phyloP scores from a whole-genome alignment of 2,888 invertebrate species.

The Troglohyphantes excavatus region DNA sequence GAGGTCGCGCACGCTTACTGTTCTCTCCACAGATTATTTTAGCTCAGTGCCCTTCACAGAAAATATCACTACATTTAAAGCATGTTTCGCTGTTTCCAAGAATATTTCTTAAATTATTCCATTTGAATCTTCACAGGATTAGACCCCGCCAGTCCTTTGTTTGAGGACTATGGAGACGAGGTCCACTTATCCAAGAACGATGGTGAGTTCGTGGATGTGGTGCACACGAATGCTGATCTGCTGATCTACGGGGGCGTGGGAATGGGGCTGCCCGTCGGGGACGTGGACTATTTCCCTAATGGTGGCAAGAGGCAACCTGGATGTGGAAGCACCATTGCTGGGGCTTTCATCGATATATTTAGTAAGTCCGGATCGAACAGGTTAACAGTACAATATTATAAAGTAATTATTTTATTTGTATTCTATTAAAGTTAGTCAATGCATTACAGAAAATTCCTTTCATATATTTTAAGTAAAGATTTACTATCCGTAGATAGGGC shows the following conservation, averaged over 20 bases:
- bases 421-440: no score
- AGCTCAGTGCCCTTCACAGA: no score
- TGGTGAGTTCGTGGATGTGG: conserved; percentile 73
- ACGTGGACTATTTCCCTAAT: conserved; percentile 78
- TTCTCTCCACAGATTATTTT: no score
- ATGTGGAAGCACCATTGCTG: conserved; percentile 68
- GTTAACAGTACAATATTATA: no score
- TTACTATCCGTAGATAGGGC: no score
- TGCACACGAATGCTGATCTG: conserved; percentile 74
- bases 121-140: conserved; percentile 58
- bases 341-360: conserved; percentile 70
- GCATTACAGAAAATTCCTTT: no score
- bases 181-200: conserved; percentile 72
- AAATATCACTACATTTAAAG: no score
- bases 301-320: conserved; percentile 76
- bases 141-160: conserved; percentile 77
- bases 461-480: no score
- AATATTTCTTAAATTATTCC: no score
- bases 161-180: conserved; percentile 68
- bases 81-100: no score
- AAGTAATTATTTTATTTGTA: no score
- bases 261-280: conserved; percentile 55
- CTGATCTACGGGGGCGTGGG: conserved; percentile 76
- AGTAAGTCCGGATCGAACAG: conserved; percentile 62
- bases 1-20: no score